Conservation (phyloP, 2,113 vertebrate species). For the Cettia cetti region DNA sequence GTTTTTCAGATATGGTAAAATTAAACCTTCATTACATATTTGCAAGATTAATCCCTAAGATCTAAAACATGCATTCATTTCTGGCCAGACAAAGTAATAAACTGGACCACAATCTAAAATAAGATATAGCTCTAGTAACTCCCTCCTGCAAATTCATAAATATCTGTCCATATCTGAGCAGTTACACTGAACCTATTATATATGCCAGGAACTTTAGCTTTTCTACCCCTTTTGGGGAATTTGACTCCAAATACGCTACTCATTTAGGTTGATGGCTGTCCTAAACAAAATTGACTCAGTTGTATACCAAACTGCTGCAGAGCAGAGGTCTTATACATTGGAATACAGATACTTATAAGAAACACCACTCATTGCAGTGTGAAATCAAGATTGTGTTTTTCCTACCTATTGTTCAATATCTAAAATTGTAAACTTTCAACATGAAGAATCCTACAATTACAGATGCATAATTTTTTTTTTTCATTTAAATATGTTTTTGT, state of each 20-base stretch:
- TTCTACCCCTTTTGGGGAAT: neutral
- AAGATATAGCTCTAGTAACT: neutral
- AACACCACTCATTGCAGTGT: neutral
- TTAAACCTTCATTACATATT: neutral
- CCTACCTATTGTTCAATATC: fast-evolving
- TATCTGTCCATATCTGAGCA: neutral
- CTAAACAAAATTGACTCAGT: neutral
- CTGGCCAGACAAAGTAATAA: neutral
- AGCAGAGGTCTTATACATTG: neutral
- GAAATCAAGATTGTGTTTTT: neutral
- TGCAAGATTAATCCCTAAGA: neutral
- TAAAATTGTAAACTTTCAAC: neutral
- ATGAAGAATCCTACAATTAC: neutral
- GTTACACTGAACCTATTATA: neutral
- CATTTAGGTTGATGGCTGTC: neutral
- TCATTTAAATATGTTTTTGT: neutral
- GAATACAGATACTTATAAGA: neutral
- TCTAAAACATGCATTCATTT: neutral
- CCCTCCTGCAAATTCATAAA: neutral
- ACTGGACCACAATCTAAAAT: neutral
- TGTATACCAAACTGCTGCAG: neutral
- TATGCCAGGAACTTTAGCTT: neutral
- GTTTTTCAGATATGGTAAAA: neutral
- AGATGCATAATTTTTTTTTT: neutral
- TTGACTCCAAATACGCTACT: neutral